Base-by-base conservation (phyloP, 2,797 vertebrate genomes). In the Chelidonichthys spinosus region DNA sequence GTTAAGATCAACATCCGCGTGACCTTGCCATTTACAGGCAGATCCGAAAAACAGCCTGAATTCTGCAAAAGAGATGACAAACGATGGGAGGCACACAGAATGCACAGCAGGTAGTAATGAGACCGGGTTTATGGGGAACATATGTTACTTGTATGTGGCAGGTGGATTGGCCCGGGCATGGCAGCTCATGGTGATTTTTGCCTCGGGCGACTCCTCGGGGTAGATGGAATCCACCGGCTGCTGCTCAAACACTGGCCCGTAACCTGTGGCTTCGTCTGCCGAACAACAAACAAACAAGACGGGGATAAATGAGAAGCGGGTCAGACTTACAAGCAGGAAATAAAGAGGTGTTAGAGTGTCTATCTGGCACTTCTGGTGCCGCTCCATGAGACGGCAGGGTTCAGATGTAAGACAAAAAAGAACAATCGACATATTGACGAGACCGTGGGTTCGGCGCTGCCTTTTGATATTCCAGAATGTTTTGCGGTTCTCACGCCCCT, bases 191-290 rank as follows among this genome's bases (percentile, higher is more conserved):
- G 94, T 96, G 88, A 99, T 96, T 91, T 96, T 97, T 78, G 95
- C 95, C 88, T 99, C 98, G 2, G 94, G 94, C 25, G 97, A 97
- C 91, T 99, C 98, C 88, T 99, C 97, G 0, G 97, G 97, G 90
- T 98, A 98, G 92, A 99, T 96, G 40, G 97, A 98, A 90, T 99
- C 95, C 58, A 96, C 93, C 18, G 98, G 98, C 77, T 99, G 97
- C 80, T 99, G 97, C 93, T 99, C 97, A 93, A 99, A 99, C 91
- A 99, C 96, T 0, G 98, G 98, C 66, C 98, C 98, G 67, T 96
- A 97, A 84, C 96, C 96, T 92, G 95, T 94, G 83, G 95, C 93
- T 88, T 97, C 96, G 42, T 97, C 96, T 96, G 92, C 77, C 89
- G 92, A 79, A 87, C 77, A 33, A 59, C 63, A 90, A 78, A 81